Percentiles rank a stretch among this genome's conserved stretches.
These are phyloP conservation scores for Himalopsyche japonica DNA, from an alignment of 2,888 invertebrate genomes.

Conservation along the genomic window DNA sequence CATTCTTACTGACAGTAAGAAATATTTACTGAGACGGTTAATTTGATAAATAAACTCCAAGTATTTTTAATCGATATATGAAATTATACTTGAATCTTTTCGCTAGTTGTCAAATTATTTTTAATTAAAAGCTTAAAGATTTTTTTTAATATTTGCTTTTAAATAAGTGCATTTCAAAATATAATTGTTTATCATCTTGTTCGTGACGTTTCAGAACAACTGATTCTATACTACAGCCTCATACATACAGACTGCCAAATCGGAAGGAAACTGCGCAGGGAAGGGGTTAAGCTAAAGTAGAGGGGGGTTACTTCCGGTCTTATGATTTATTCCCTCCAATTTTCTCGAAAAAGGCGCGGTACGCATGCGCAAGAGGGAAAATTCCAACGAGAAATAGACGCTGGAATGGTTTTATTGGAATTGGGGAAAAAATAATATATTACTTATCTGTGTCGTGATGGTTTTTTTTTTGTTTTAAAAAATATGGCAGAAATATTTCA, in stretches of 20 bases:
- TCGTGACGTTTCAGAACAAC: constrained; percentile 1
- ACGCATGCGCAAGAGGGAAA: neutral
- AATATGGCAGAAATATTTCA: neutral
- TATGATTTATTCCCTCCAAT: constrained; percentile 25
- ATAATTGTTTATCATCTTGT: neutral
- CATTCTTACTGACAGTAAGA: too few relatives aligned
- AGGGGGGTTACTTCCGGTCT: constrained; percentile 13
- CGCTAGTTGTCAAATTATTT: too few relatives aligned
- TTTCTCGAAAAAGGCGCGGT: constrained; percentile 19
- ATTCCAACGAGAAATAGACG: constrained; percentile 16
- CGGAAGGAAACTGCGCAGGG: constrained; percentile 6
- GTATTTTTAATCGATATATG: too few relatives aligned
- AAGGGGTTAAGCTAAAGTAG: neutral
- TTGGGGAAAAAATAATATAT: constrained; percentile 5
- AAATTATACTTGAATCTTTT: too few relatives aligned
- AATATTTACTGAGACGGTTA: too few relatives aligned
- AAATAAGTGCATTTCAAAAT: too few relatives aligned
- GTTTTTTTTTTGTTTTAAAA: neutral
- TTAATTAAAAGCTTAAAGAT: too few relatives aligned
- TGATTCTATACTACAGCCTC: neutral
- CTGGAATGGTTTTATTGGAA: constrained; percentile 27
- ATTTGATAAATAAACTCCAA: too few relatives aligned
- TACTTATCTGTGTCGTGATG: neutral
- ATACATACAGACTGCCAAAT: constrained; percentile 13
- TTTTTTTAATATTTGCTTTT: too few relatives aligned